These are phyloP conservation scores for Tapirus terrestris DNA, from an alignment of 2,113 vertebrate species.

Conservation along the genomic window DNA sequence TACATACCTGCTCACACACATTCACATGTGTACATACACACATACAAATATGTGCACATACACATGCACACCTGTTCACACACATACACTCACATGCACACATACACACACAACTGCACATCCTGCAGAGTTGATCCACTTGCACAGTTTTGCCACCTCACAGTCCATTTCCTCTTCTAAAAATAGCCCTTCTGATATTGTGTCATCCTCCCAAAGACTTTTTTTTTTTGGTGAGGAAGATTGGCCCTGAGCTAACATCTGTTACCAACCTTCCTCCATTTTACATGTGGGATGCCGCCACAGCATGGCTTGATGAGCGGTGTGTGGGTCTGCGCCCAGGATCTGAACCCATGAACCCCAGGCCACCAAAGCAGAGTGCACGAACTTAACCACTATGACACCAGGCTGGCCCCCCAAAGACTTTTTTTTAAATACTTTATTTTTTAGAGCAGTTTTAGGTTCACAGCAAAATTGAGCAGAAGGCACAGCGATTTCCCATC, in stretches of 20 bases:
- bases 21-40: too few species aligned
- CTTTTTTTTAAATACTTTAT: not conserved
- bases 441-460: not conserved
- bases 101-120: not conserved
- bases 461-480: not conserved
- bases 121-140: too few species aligned
- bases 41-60: accelerated
- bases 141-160: not conserved
- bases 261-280: too few species aligned
- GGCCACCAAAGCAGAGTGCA: too few species aligned
- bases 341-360: too few species aligned
- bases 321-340: too few species aligned
- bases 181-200: not conserved
- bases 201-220: not conserved
- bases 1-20: not conserved
- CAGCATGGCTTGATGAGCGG: too few species aligned
- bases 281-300: too few species aligned
- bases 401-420: not conserved
- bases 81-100: not conserved
- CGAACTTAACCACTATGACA: too few species aligned
- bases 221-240: not conserved
- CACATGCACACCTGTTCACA: too few species aligned
- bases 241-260: too few species aligned
- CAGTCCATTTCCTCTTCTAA: not conserved
- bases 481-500: not conserved